Conservation (phyloP, 53 echinoderm and acorn worm genomes). For the Patiria pectinifera region DNA sequence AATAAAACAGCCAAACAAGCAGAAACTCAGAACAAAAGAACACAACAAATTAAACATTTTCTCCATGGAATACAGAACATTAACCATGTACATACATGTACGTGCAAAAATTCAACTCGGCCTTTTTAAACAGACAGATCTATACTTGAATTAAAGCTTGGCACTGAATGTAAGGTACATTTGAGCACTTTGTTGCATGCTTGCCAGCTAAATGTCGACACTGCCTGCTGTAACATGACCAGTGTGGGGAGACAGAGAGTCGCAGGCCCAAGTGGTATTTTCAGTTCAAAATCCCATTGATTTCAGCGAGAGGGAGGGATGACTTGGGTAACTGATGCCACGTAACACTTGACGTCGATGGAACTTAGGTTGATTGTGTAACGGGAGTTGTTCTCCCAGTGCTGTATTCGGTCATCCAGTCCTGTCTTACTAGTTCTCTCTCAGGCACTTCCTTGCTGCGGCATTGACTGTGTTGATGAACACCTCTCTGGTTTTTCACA, state of each 20-base stretch:
- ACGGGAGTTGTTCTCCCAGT: background rate
- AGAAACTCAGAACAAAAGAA: too few relatives aligned
- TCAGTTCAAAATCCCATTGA: constrained; percentile 42
- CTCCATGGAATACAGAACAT: too few relatives aligned
- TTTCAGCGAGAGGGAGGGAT: background rate
- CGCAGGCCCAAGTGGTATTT: background rate
- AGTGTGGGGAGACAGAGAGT: background rate
- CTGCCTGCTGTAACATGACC: background rate
- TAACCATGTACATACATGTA: too few relatives aligned
- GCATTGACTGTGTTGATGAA: background rate
- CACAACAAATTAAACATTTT: too few relatives aligned
- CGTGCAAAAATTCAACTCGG: too few relatives aligned
- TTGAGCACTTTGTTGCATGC: too few relatives aligned
- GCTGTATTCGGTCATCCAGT: background rate
- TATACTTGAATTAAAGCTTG: too few relatives aligned
- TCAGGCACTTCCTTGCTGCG: background rate
- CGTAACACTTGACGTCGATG: background rate
- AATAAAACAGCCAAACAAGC: too few relatives aligned
- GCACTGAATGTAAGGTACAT: background rate
- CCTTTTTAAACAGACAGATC: too few relatives aligned
- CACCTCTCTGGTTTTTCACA: too few relatives aligned
- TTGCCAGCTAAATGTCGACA: background rate
- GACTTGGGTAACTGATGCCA: background rate
- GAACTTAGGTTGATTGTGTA: constrained; percentile 52
- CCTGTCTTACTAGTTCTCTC: background rate